A percentile compares a stretch with the other conserved stretches of the same genome.
Evolutionary conservation across 1,140 invertebrate genomes (phyloP).

Genomic region (Cherax quadricarinatus): DNA sequence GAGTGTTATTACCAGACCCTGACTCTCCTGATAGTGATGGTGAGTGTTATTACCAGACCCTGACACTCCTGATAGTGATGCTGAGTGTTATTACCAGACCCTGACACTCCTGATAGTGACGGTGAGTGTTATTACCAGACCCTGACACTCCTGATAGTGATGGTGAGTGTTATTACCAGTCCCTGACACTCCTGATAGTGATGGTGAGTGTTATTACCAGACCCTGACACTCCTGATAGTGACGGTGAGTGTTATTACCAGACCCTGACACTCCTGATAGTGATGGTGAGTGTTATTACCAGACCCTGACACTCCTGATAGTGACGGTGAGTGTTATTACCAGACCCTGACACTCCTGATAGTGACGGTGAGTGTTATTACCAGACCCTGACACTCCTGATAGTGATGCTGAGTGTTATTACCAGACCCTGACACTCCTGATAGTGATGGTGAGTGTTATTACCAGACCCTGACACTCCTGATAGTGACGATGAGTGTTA

Average conservation of each 20-base stretch:
- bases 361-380: conserved; percentile 1
- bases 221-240: not conserved
- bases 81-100: not conserved
- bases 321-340: not conserved
- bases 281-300: conserved; percentile 16
- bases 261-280: conserved; percentile 28
- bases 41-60: conserved; percentile 8
- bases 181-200: conserved; percentile 22
- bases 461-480: conserved; percentile 7
- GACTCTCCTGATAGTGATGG: conserved; percentile 30
- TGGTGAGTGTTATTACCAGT: not conserved
- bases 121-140: conserved; percentile 13
- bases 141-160: not conserved
- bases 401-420: too few species aligned
- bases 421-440: conserved; percentile 33
- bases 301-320: not conserved
- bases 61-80: not conserved
- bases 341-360: conserved; percentile 32
- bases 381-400: conserved; percentile 7
- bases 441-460: conserved; percentile 11
- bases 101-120: conserved; percentile 25
- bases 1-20: conserved; percentile 16
- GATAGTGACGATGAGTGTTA: too few species aligned
- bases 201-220: conserved; percentile 16
- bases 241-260: not conserved